These are phyloP conservation scores for Ondatra zibethicus DNA, from an alignment of 2,113 vertebrate species.

Conservation along the genomic window DNA sequence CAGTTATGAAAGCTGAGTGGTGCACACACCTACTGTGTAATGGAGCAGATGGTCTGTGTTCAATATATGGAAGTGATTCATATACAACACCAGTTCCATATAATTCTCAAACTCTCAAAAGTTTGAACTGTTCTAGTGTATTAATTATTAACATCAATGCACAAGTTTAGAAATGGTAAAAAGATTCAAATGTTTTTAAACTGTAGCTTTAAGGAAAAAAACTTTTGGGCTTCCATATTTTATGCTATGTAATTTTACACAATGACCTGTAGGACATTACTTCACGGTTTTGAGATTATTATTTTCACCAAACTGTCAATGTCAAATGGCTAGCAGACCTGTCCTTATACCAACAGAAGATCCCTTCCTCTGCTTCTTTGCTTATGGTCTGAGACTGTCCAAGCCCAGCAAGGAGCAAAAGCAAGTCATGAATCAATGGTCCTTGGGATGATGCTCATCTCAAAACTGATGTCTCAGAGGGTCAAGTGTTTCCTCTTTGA, in stretches of 20 bases:
- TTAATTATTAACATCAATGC: constrained; percentile 6
- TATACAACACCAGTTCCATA: background rate
- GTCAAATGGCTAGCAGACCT: background rate
- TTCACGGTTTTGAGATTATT: background rate
- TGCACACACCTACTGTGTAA: background rate
- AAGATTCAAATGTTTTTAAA: background rate
- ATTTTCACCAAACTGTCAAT: background rate
- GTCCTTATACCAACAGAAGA: background rate
- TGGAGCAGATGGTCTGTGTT: background rate
- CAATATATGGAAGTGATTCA: background rate
- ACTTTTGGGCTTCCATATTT: background rate
- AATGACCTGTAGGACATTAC: background rate
- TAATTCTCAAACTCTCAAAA: background rate
- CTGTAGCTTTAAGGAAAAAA: constrained; percentile 27
- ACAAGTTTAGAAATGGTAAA: constrained; percentile 32
- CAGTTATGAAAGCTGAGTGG: background rate
- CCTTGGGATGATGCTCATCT: background rate
- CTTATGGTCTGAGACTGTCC: background rate
- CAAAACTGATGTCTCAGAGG: background rate
- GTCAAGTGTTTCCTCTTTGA: background rate
- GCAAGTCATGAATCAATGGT: background rate
- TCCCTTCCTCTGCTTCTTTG: background rate
- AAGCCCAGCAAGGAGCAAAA: background rate
- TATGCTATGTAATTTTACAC: background rate
- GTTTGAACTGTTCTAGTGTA: background rate